Conservation (phyloP, 1,140 invertebrate genomes). For the Drosophila kanapiae region DNA sequence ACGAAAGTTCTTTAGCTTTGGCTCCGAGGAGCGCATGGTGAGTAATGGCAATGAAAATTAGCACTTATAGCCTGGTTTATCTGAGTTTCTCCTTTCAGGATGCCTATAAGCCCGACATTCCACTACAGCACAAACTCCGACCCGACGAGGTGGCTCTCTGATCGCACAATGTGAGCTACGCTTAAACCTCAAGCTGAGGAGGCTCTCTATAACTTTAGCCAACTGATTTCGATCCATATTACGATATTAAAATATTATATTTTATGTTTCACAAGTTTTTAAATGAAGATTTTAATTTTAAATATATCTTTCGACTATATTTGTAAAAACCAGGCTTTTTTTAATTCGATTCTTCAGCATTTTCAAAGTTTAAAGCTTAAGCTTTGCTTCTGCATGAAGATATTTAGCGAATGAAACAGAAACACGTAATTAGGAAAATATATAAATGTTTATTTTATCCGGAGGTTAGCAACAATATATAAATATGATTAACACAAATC, state of each 20-base stretch:
- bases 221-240: neutral
- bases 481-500: slow-evolving; percentile 59
- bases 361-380: too few relatives aligned
- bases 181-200: neutral
- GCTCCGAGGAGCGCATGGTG: slow-evolving; percentile 35
- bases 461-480: slow-evolving; percentile 51
- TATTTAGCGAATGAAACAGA: neutral
- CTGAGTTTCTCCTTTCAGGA: slow-evolving; percentile 22
- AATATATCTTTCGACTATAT: neutral
- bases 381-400: neutral
- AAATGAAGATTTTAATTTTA: neutral
- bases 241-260: neutral
- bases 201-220: neutral
- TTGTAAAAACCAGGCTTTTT: neutral
- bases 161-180: neutral
- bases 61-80: neutral
- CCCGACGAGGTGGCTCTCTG: slow-evolving; percentile 74
- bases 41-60: neutral
- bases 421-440: slow-evolving; percentile 16
- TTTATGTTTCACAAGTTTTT: neutral
- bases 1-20: slow-evolving; percentile 66
- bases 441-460: slow-evolving; percentile 42
- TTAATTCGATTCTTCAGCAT: neutral
- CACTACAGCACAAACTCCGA: slow-evolving; percentile 53
- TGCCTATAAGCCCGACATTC: slow-evolving; percentile 58